Percentiles rank a stretch among this genome's conserved stretches.
Conservation (phyloP, 92 coral and sea anemone genomes). For the Phenganax subtilis region DNA sequence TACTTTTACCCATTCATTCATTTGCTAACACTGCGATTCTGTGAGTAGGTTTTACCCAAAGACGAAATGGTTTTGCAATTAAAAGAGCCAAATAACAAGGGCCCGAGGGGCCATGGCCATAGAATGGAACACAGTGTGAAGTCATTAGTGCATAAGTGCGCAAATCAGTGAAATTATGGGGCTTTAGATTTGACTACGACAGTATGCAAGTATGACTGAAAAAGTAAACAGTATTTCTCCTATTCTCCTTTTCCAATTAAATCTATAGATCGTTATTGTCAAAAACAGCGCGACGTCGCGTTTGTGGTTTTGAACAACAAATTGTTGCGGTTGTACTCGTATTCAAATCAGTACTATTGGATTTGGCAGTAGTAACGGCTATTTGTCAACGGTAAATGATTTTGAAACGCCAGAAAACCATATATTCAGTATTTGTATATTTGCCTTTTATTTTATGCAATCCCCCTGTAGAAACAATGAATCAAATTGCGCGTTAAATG, state of each 20-base stretch:
- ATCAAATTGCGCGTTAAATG: neutral
- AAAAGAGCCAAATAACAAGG: slow-evolving; percentile 35
- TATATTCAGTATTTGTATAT: neutral
- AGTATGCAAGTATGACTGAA: neutral
- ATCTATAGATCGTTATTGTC: too few species aligned
- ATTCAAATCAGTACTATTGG: neutral
- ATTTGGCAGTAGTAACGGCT: neutral
- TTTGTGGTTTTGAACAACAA: too few species aligned
- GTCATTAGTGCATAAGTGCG: slow-evolving; percentile 20
- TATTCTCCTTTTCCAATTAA: too few species aligned
- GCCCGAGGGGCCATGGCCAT: neutral
- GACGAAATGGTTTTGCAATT: slow-evolving; percentile 27
- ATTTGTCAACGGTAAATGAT: neutral
- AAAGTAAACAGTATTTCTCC: too few species aligned
- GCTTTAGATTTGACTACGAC: slow-evolving; percentile 14
- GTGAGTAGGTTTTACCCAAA: neutral
- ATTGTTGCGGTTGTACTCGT: too few species aligned
- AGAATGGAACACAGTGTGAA: slow-evolving; percentile 13
- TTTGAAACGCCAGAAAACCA: neutral
- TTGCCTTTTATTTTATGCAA: neutral
- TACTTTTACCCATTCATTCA: neutral
- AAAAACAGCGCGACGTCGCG: too few species aligned
- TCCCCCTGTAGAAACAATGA: neutral
- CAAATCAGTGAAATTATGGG: neutral
- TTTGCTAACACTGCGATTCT: neutral